Evolutionary conservation across 2,888 invertebrate species (phyloP).

Genomic region (Eustalomyia histrio): DNA sequence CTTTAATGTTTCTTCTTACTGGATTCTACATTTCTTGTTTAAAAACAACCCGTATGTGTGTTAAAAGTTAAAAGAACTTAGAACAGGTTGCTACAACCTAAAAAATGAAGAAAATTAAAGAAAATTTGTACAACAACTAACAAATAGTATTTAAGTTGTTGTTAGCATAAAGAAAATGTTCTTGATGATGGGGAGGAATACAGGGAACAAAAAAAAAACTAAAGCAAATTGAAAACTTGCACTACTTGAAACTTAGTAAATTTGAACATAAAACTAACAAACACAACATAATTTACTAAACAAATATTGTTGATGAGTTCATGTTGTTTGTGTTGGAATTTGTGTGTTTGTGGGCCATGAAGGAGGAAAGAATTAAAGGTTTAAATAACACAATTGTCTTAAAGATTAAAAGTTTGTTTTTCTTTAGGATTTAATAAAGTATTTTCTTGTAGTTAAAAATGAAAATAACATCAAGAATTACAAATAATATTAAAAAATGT

Average conservation of each 20-base stretch:
- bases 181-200: not conserved
- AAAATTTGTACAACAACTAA: not conserved
- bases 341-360: not conserved
- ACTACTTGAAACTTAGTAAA: conserved; percentile 12
- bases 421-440: too few species aligned
- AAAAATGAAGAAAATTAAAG: not conserved
- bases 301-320: conserved; percentile 44
- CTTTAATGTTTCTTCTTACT: conserved; percentile 24
- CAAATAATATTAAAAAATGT: too few species aligned
- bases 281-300: conserved; percentile 38
- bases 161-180: not conserved
- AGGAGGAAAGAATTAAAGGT: not conserved
- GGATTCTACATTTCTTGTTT: too few species aligned
- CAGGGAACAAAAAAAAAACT: not conserved
- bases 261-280: conserved; percentile 17
- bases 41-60: not conserved
- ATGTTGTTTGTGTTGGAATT: not conserved
- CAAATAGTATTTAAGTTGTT: not conserved
- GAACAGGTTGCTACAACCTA: not conserved
- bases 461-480: not conserved
- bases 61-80: not conserved
- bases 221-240: conserved; percentile 38
- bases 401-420: not conserved
- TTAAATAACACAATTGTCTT: not conserved
- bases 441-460: not conserved